These are phyloP conservation scores for Acanthacorydalis orientalis DNA, from an alignment of 2,888 invertebrate species.

Conservation along the genomic window DNA sequence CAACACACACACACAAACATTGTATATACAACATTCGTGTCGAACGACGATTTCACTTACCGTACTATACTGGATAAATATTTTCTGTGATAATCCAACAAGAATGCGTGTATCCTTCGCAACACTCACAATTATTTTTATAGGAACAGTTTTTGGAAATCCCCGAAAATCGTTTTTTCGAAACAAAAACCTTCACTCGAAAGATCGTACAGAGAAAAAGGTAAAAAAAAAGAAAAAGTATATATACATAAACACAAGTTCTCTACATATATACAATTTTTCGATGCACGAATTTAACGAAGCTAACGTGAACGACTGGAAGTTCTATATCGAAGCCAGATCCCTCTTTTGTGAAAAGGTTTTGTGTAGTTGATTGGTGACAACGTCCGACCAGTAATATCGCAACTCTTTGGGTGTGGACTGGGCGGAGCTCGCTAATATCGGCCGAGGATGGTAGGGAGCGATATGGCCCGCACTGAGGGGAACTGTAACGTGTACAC, in stretches of 20 bases:
- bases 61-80: too few species aligned
- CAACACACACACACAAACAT: background rate
- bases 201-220: too few species aligned
- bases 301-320: conserved; percentile 15
- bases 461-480: background rate
- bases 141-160: too few species aligned
- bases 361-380: conserved; percentile 11
- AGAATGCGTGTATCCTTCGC: too few species aligned
- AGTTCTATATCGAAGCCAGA: conserved; percentile 13
- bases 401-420: conserved; percentile 4
- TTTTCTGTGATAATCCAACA: too few species aligned
- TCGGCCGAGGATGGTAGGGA: background rate
- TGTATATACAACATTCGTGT: background rate
- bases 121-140: too few species aligned
- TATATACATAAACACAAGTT: too few species aligned
- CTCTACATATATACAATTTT: conserved; percentile 9
- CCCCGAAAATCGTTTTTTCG: too few species aligned
- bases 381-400: conserved; percentile 12
- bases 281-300: conserved; percentile 14
- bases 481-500: too few species aligned
- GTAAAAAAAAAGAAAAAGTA: too few species aligned
- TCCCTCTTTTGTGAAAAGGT: conserved; percentile 11
- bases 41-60: too few species aligned
- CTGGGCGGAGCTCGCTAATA: conserved; percentile 12
- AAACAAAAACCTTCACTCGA: too few species aligned